Evolutionary conservation across 1,140 invertebrate species (phyloP).

Genomic region (Pogonomyrmex californicus): DNA sequence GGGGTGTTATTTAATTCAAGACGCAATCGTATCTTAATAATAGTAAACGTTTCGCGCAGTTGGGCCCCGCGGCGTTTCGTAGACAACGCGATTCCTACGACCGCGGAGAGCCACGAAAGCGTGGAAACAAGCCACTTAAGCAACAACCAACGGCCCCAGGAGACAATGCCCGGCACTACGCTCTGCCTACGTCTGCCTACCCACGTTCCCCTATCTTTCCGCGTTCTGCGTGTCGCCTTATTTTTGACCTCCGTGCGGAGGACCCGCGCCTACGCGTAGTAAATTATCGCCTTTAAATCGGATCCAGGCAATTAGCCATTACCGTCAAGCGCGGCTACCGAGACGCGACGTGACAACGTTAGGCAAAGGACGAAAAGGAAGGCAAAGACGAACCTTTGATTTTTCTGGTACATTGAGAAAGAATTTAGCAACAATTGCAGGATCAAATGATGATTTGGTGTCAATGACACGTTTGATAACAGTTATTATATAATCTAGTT

Average conservation of each 20-base stretch:
- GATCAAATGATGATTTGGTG: no score
- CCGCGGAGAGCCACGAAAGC: conserved; percentile 83
- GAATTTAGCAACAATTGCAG: no score
- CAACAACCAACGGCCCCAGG: conserved; percentile 78
- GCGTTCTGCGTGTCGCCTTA: conserved; percentile 75
- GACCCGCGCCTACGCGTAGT: background rate
- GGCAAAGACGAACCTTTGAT: background rate
- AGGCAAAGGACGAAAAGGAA: conserved; percentile 16
- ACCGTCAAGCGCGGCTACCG: background rate
- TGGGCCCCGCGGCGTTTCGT: conserved; percentile 9
- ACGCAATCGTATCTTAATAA: background rate
- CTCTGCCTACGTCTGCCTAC: conserved; percentile 79
- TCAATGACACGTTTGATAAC: no score
- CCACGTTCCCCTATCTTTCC: conserved; percentile 67
- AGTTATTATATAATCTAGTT: no score
- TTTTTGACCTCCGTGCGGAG: conserved; percentile 72
- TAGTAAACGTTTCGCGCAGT: background rate
- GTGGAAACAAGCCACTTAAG: conserved; percentile 85
- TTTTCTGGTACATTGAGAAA: no score
- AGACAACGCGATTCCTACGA: conserved; percentile 17
- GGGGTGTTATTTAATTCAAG: conserved; percentile 21
- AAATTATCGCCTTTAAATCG: background rate
- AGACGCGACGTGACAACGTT: background rate
- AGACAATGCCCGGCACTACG: conserved; percentile 86
- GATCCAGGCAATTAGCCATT: conserved; percentile 6